These are phyloP conservation scores for Argyrosomus japonicus DNA, from an alignment of 2,113 vertebrate species.

Conservation along the genomic window DNA sequence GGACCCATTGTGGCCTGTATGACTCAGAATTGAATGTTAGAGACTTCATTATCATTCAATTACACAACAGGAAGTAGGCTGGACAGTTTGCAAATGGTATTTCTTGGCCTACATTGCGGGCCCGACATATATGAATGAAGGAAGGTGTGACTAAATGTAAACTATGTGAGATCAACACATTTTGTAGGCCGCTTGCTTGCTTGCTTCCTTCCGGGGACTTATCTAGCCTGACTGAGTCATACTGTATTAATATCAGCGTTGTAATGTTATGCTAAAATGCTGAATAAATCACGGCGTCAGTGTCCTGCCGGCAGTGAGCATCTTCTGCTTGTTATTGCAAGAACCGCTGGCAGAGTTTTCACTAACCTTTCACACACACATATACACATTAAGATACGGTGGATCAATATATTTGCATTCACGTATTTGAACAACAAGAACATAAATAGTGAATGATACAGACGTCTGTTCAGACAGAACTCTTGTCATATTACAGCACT, in stretches of 20 bases:
- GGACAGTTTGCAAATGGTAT: constrained; percentile 18
- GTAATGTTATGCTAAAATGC: constrained; percentile 35
- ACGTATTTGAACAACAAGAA: neutral
- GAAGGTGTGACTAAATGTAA: constrained; percentile 48
- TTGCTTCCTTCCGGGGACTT: constrained; percentile 6
- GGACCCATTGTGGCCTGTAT: neutral
- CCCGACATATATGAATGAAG: constrained; percentile 21
- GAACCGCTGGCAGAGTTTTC: neutral
- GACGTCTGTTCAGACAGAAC: neutral
- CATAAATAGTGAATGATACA: neutral
- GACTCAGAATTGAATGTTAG: constrained; percentile 8
- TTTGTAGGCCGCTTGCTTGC: neutral
- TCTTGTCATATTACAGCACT: constrained; percentile 1
- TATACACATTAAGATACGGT: neutral
- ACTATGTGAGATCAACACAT: constrained; percentile 49
- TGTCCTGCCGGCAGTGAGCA: constrained; percentile 14
- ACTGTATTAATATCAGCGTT: constrained; percentile 42
- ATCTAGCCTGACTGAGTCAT: constrained; percentile 37
- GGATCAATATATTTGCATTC: neutral
- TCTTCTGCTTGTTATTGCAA: constrained; percentile 30
- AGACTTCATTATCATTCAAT: constrained; percentile 28
- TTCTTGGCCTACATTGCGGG: neutral
- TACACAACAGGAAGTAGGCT: constrained; percentile 45
- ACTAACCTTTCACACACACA: constrained; percentile 15
- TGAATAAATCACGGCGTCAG: constrained; percentile 52